Conservation (phyloP, 2,888 invertebrate genomes). For the Hylaea fasciaria region DNA sequence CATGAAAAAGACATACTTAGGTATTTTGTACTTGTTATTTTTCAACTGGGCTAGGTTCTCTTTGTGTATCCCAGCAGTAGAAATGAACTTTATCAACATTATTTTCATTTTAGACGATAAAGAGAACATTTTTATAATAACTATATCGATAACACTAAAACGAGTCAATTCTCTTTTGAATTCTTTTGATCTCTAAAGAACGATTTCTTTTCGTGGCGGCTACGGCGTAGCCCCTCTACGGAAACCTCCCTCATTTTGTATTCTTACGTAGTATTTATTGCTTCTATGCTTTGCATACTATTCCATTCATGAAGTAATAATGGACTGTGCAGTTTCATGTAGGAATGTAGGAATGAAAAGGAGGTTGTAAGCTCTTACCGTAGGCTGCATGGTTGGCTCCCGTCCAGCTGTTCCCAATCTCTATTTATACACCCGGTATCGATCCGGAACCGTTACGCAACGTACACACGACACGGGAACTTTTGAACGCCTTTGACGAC, state of each 20-base stretch:
- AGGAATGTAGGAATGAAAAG: neutral
- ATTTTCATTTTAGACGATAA: no score
- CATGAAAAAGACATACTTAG: no score
- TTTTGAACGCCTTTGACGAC: slow-evolving; percentile 66
- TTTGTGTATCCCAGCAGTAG: no score
- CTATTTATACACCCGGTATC: slow-evolving; percentile 82
- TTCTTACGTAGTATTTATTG: no score
- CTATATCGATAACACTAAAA: no score
- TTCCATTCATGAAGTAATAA: slow-evolving; percentile 1
- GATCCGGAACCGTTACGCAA: slow-evolving; percentile 82
- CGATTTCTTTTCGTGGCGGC: neutral
- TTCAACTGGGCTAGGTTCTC: no score
- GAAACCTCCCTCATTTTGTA: neutral
- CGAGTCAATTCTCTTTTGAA: no score
- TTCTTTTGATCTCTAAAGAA: no score
- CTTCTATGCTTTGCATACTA: no score
- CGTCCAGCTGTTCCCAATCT: slow-evolving; percentile 80
- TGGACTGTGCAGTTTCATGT: neutral
- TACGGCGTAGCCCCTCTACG: slow-evolving; percentile 15
- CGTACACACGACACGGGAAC: slow-evolving; percentile 66
- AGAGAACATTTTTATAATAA: no score
- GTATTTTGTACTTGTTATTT: no score
- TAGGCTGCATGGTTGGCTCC: slow-evolving; percentile 76
- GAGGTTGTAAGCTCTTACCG: slow-evolving; percentile 61
- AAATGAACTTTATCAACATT: no score